Conservation (phyloP, 35 echinoderm and acorn worm species). For the Lytechinus pictus region DNA sequence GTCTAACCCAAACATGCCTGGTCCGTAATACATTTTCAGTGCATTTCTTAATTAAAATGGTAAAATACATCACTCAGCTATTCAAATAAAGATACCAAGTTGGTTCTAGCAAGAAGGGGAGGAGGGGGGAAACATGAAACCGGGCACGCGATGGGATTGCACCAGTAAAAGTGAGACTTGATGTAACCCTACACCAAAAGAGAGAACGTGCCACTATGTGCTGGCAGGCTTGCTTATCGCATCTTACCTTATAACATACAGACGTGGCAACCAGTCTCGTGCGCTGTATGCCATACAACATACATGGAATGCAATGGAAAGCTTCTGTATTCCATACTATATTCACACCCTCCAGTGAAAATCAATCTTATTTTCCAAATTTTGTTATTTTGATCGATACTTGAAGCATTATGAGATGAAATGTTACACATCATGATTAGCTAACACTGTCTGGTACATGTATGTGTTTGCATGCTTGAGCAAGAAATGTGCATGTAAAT, state of each 20-base stretch:
- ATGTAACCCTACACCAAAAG: neutral
- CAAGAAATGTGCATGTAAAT: neutral
- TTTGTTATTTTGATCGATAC: slow-evolving; percentile 14
- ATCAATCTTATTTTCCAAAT: neutral
- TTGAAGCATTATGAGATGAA: neutral
- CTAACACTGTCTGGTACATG: neutral
- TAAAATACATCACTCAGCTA: slow-evolving; percentile 15
- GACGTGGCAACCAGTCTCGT: neutral
- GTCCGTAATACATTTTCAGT: slow-evolving; percentile 12
- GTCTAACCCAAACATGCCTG: neutral
- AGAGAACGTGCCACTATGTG: slow-evolving; percentile 25
- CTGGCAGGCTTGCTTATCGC: slow-evolving; percentile 24
- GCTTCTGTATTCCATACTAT: neutral
- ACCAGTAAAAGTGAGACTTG: slow-evolving; percentile 23
- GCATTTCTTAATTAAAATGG: slow-evolving; percentile 20
- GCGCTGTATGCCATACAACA: neutral
- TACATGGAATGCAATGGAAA: neutral
- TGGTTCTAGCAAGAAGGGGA: neutral
- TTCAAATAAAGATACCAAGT: slow-evolving; percentile 34
- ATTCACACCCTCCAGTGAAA: neutral
- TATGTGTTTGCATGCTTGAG: neutral
- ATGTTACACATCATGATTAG: neutral
- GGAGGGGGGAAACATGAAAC: slow-evolving; percentile 21
- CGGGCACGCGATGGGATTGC: neutral
- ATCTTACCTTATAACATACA: neutral